A percentile compares a stretch with the other conserved stretches of the same genome.
Evolutionary conservation across 2,888 invertebrate genomes (phyloP).

Genomic region (Calameuta pallipes): DNA sequence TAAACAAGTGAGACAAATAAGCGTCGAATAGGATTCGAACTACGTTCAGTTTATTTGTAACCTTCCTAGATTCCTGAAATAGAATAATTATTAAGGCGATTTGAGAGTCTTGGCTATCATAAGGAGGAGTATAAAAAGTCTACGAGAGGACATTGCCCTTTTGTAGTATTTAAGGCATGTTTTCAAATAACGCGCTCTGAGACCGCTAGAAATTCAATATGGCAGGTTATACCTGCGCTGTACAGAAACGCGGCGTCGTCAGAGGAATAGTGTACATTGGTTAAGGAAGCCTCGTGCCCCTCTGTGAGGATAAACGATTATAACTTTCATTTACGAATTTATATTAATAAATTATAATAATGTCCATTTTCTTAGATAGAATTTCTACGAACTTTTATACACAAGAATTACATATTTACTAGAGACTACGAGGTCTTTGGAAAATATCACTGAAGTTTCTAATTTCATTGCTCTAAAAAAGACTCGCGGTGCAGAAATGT

Average conservation of each 20-base stretch:
- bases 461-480: neutral
- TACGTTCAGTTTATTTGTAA: neutral
- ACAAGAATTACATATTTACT: neutral
- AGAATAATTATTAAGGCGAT: neutral
- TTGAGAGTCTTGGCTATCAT: neutral
- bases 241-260: constrained; percentile 27
- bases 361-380: neutral
- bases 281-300: constrained; percentile 3
- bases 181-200: constrained; percentile 33
- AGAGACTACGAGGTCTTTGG: neutral
- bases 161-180: neutral
- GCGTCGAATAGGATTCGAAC: neutral
- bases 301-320: neutral
- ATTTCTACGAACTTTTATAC: neutral
- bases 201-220: constrained; percentile 35
- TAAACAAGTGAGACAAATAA: neutral
- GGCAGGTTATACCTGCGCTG: constrained; percentile 32
- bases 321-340: neutral
- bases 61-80: neutral
- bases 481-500: constrained; percentile 42
- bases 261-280: constrained; percentile 30
- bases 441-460: neutral
- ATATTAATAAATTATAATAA: neutral
- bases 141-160: neutral
- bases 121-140: neutral